Conservation (phyloP, 2,888 invertebrate genomes). For the Atherix ibis region DNA sequence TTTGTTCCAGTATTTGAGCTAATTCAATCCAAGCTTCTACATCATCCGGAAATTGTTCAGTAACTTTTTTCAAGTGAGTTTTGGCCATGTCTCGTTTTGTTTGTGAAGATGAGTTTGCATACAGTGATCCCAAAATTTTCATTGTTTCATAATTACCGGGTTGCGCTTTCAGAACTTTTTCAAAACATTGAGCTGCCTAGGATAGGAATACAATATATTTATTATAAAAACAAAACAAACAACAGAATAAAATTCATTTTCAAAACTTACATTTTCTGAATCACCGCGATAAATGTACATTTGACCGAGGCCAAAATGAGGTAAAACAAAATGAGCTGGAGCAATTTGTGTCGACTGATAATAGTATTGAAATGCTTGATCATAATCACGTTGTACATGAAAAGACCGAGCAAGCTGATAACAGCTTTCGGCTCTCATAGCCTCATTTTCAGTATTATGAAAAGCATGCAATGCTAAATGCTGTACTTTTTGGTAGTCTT, state of each 20-base stretch:
- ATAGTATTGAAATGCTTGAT: slow-evolving; percentile 98
- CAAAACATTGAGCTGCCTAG: slow-evolving; percentile 94
- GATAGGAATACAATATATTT: too few relatives aligned
- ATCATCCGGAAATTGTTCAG: slow-evolving; percentile 94
- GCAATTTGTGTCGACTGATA: slow-evolving; percentile 98
- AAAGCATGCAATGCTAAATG: slow-evolving; percentile 94
- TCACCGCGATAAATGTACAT: slow-evolving; percentile 98
- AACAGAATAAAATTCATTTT: slow-evolving; percentile 1
- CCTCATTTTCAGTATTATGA: slow-evolving; percentile 97
- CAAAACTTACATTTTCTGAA: slow-evolving; percentile 76
- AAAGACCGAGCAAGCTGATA: slow-evolving; percentile 93
- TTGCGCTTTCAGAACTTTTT: slow-evolving; percentile 92
- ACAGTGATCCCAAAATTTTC: slow-evolving; percentile 96
- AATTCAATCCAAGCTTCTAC: slow-evolving; percentile 99
- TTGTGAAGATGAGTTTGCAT: slow-evolving; percentile 79
- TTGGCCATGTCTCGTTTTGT: slow-evolving; percentile 86
- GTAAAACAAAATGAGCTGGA: slow-evolving; percentile 84
- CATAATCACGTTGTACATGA: slow-evolving; percentile 87
- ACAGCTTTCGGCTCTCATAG: slow-evolving; percentile 97
- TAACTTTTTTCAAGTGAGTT: slow-evolving; percentile 85
- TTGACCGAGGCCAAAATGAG: slow-evolving; percentile 95
- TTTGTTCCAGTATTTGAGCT: slow-evolving; percentile 94
- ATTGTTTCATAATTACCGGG: slow-evolving; percentile 98
- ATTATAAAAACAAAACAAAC: background rate
- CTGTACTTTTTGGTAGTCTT: slow-evolving; percentile 91